Evolutionary conservation across 1,140 invertebrate species (phyloP), one percentile per base, ranked within the genome.

Genomic region (Acromyrmex heyeri): DNA sequence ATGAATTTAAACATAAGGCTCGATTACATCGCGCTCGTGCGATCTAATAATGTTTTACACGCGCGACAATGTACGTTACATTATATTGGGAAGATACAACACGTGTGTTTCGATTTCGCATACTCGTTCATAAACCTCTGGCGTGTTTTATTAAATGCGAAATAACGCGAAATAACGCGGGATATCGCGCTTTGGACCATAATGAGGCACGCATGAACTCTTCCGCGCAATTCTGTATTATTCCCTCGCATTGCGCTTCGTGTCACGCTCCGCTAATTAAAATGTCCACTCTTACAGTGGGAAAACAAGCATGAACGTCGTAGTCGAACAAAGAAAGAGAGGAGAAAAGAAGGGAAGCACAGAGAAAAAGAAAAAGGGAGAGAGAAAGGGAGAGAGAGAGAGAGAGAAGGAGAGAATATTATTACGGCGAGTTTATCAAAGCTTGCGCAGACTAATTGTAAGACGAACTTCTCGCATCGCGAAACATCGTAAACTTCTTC

Each of bases 1-100:
- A 82, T 82, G 79, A 61, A 83, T 83, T 73, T 73, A 83, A 83
- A 83, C 30, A 83, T 18, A 10, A 48, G 61, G 53, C 65, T 44
- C 53, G 62, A 59, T 48, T 16, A 59, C 27, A 48, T 4, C 24
- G n/a, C 53, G 16, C 55, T 30, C 55, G 79, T 24, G 65, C 78
- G 16, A 70, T 27, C n/a, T 16, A 21, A 44, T 81, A 70, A 70
- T 27, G 21, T 24, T 44, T 24, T n/a, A 6, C 65, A 12, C 38
- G n/a, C n/a, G 65, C 8, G n/a, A 38, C 65, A 24, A 27, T 24
- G 6, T 48, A 44, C 65, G n/a, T 69, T 48, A 48, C 27, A 21
- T 34, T 30, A 34, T 27, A n/a, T 12, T 27, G 30, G n/a, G 3
- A 12, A 10, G 2, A 34, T 16, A 8, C n/a, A 8, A n/a, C n/a